Base-by-base conservation (phyloP, 2,797 vertebrate genomes). In the Loris lydekkerianus region DNA sequence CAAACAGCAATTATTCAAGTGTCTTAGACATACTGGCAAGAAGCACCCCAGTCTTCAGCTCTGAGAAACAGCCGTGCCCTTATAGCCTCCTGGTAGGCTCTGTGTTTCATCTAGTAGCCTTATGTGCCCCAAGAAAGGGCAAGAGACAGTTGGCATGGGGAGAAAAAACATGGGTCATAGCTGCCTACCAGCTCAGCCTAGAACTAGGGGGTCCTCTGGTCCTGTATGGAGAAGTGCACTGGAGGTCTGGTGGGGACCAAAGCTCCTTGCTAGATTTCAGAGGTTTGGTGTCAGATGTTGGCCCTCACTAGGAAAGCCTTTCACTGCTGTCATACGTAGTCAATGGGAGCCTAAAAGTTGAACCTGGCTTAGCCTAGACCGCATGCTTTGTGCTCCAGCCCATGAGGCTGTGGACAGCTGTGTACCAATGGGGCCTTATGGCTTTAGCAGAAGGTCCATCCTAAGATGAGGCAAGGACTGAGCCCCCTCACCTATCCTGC, bases 1-100 rank as follows among this genome's bases (percentile, higher is more conserved):
- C 98, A 99, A 99, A 99, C 97, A 98, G 98, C 98, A 98, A 98
- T 98, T 98, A 98, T 98, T 99, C 98, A 99, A 98, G 98, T 99
- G 98, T 99, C 98, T 98, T 98, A 98, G 98, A 98, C 97, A 96
- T 98, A 98, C 98, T 98, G 98, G 98, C 98, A 98, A 98, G 98
- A 98, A 97, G 98, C 97, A 98, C 85, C 96, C 95, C 89, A 43
- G 76, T 92, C 65, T 96, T 96, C 56, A 93, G 78, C 88, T 97
- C 87, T 93, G 80, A 96, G 91, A 96, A 96, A 90, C 3, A 78
- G 73, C 34, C 87, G 43, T 75, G 88, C 29, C 90, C 29, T 69
- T 67, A 81, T 31, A 23, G 67, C 76, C n/a, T 92, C 84, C 90
- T 96, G 61, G 67, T 93, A 53, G 89, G 63, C 82, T 93, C 77